A percentile compares a stretch with the other conserved stretches of the same genome.
phyloP scores from a whole-genome alignment of 2,888 invertebrate species.

The Nomada flava region DNA sequence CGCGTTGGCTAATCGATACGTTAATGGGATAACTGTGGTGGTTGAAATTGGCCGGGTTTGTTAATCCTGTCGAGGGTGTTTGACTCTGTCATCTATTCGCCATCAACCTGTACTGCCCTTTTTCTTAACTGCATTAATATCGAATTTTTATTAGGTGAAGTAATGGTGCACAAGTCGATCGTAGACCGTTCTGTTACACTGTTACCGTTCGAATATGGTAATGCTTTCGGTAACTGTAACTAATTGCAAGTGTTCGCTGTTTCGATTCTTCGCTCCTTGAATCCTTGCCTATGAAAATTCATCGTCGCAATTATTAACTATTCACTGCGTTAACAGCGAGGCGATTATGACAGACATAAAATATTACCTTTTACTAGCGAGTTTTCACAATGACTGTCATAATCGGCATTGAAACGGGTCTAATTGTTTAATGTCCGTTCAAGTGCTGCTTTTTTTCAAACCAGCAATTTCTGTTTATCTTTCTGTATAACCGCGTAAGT shows the following conservation, averaged over 20 bases:
- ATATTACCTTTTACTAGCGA: neutral
- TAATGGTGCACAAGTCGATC: neutral
- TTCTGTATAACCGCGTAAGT: neutral
- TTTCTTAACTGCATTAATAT: neutral
- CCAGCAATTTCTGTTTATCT: neutral
- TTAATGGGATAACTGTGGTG: slow-evolving; percentile 32
- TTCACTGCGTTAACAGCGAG: too few relatives aligned
- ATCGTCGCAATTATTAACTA: too few relatives aligned
- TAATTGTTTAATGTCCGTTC: neutral
- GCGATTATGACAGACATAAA: too few relatives aligned
- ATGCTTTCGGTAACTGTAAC: neutral
- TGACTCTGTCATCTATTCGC: too few relatives aligned
- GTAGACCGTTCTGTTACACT: neutral
- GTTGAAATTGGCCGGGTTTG: neutral
- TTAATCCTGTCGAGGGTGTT: slow-evolving; percentile 1
- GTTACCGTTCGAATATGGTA: slow-evolving; percentile 10
- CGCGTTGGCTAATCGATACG: slow-evolving; percentile 32
- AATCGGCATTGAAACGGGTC: neutral
- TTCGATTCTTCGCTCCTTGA: neutral
- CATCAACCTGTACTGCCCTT: too few relatives aligned
- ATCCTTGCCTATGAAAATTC: neutral
- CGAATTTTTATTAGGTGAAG: neutral
- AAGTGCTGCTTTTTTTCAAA: neutral
- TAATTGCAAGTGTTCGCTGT: neutral
- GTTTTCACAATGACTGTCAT: slow-evolving; percentile 2